A percentile compares a stretch with the other conserved stretches of the same genome.
Conservation (phyloP, 2,113 vertebrate species). For the Sylvicapra grimmia region DNA sequence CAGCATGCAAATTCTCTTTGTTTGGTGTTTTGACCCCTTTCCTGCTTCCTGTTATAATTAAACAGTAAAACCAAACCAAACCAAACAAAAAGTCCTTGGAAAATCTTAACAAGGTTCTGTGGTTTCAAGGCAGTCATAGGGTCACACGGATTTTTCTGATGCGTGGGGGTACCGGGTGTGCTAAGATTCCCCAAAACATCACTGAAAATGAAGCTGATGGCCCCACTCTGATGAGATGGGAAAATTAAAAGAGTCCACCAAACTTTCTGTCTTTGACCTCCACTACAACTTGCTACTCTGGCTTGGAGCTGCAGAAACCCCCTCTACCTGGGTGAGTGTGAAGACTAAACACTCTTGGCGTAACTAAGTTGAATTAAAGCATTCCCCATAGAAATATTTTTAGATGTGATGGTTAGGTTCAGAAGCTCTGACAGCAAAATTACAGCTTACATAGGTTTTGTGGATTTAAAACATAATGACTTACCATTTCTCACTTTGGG, state of each 20-base stretch:
- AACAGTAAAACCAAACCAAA: background rate
- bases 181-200: background rate
- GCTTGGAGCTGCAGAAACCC: background rate
- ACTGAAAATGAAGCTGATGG: background rate
- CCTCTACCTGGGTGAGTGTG: too few species aligned
- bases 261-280: background rate
- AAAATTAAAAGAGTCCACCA: too few species aligned
- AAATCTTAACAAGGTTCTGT: background rate
- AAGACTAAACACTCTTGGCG: background rate
- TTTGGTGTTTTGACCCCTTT: background rate
- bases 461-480: background rate
- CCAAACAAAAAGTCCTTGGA: background rate
- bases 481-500: background rate
- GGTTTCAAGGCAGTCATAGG: background rate
- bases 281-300: background rate
- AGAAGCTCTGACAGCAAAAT: background rate
- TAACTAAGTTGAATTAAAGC: background rate
- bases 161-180: rapidly evolving
- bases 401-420: background rate
- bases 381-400: background rate
- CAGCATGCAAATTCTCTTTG: background rate
- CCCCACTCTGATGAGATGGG: background rate
- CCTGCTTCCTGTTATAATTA: background rate
- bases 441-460: background rate
- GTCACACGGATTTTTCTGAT: background rate